Percentiles rank a stretch among this genome's conserved stretches.
phyloP scores from a whole-genome alignment of 2,113 vertebrate species.

The Caloenas nicobarica region DNA sequence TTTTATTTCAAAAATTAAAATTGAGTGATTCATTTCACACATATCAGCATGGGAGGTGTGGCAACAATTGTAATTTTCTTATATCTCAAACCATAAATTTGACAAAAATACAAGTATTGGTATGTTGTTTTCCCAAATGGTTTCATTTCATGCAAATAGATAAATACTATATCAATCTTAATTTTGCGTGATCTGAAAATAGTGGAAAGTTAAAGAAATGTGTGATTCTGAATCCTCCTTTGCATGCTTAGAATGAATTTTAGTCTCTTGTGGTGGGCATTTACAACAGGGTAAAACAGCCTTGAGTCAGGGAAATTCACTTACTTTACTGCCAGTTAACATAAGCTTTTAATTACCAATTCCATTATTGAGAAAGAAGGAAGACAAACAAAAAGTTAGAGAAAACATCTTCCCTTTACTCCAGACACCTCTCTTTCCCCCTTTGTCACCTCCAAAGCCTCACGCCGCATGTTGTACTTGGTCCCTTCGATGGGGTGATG shows the following conservation, averaged over 20 bases:
- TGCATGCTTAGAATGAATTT: background rate
- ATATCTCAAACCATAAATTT: background rate
- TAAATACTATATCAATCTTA: background rate
- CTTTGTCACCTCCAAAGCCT: background rate
- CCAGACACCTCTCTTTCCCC: background rate
- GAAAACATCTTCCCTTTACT: background rate
- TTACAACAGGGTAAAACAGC: background rate
- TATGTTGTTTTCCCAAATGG: background rate
- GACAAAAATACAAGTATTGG: background rate
- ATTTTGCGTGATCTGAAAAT: background rate
- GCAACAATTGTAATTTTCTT: background rate
- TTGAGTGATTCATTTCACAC: background rate
- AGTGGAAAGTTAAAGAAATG: background rate
- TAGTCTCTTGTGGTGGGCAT: background rate
- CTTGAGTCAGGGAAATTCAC: background rate
- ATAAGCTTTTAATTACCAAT: background rate
- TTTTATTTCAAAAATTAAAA: background rate
- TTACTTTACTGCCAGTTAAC: background rate
- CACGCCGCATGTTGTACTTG: accelerated
- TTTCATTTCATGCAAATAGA: background rate
- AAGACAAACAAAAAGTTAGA: background rate
- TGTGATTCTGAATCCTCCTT: background rate
- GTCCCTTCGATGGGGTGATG: background rate
- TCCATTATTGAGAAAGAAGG: background rate
- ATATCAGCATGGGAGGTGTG: background rate